Percentiles rank a stretch among this genome's conserved stretches.
These are phyloP conservation scores for Thalassophryne amazonica DNA, from an alignment of 2,797 vertebrate species.

Conservation along the genomic window DNA sequence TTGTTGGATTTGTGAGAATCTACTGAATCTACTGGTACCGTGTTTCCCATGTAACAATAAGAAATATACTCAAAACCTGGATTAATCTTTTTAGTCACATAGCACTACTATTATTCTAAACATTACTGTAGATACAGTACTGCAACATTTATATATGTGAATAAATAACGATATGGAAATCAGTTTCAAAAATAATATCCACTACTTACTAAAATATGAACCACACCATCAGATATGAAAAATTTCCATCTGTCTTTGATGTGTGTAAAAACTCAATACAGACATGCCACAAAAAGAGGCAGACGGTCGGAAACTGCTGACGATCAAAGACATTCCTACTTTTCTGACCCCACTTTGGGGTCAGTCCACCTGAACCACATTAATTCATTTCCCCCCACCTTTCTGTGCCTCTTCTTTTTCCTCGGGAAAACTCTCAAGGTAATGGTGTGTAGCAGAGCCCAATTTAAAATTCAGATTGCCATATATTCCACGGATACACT, in stretches of 20 bases:
- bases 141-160: too few species aligned
- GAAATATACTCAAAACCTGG: too few species aligned
- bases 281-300: conserved; percentile 8
- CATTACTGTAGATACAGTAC: too few species aligned
- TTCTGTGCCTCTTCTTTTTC: conserved; percentile 31
- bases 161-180: too few species aligned
- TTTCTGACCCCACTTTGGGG: conserved; percentile 37
- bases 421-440: conserved; percentile 18
- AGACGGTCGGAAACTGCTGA: conserved; percentile 15
- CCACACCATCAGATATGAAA: not conserved
- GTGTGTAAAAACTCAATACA: conserved; percentile 25
- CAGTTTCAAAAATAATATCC: conserved; percentile 1
- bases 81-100: too few species aligned
- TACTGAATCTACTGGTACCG: too few species aligned
- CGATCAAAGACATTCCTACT: conserved; percentile 51
- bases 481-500: conserved; percentile 59
- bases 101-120: too few species aligned
- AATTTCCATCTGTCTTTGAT: conserved; percentile 39
- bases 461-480: conserved; percentile 43
- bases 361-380: conserved; percentile 57
- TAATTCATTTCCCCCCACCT: conserved; percentile 13
- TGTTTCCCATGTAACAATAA: too few species aligned
- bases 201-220: not conserved
- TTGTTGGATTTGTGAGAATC: too few species aligned
- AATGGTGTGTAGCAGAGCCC: conserved; percentile 57